Evolutionary conservation across 2,113 vertebrate genomes (phyloP).

Genomic region (Upupa epops): DNA sequence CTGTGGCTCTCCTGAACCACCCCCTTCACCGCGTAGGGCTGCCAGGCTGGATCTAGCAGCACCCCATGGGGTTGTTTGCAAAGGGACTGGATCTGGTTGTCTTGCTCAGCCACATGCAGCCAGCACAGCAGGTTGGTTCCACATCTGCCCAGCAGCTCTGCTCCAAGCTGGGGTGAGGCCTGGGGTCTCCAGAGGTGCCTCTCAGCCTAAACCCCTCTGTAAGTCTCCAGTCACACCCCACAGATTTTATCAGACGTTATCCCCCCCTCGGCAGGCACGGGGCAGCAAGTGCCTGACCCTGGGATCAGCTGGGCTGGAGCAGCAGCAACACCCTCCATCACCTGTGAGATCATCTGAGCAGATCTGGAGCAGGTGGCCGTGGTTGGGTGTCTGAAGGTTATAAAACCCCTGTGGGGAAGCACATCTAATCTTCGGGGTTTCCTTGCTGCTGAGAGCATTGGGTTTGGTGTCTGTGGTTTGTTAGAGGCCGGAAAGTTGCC

Average conservation of each 20-base stretch:
- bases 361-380: rapidly evolving
- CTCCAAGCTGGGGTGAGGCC: background rate
- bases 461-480: rapidly evolving
- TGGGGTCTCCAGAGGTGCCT: background rate
- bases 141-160: background rate
- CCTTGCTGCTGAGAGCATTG: rapidly evolving
- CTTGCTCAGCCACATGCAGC: background rate
- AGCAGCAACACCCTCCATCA: rapidly evolving
- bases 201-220: background rate
- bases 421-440: rapidly evolving
- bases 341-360: rapidly evolving
- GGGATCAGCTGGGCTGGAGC: background rate
- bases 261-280: rapidly evolving
- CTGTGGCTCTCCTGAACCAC: background rate
- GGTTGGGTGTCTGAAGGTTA: background rate
- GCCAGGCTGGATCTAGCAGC: background rate
- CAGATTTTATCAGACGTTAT: background rate
- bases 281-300: too few relatives aligned
- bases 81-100: background rate
- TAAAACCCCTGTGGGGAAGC: rapidly evolving
- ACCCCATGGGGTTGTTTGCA: background rate
- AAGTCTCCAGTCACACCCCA: rapidly evolving
- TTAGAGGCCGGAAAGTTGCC: rapidly evolving
- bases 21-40: background rate
- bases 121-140: rapidly evolving